A percentile compares a stretch with the other conserved stretches of the same genome.
phyloP scores from a whole-genome alignment of 2,888 invertebrate species.

The Lithophane semibrunnea region DNA sequence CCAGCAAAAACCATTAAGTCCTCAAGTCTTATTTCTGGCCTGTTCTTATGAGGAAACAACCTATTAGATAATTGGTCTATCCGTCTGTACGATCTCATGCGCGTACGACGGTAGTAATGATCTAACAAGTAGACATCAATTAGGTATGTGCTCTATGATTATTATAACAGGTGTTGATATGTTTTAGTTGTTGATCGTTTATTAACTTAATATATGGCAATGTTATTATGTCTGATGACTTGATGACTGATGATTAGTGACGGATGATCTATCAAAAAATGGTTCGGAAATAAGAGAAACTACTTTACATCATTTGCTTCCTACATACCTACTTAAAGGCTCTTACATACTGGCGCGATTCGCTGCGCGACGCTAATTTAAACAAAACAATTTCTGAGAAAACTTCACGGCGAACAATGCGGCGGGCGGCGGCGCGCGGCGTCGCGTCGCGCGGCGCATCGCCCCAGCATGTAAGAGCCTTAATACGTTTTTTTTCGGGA shows the following conservation, averaged over 20 bases:
- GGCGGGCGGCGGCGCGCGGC: too few relatives aligned
- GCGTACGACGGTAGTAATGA: constrained; percentile 35
- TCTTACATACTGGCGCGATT: too few relatives aligned
- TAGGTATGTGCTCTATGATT: constrained; percentile 9
- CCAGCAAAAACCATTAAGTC: not conserved
- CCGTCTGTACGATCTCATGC: constrained; percentile 33
- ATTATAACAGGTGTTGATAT: constrained; percentile 27
- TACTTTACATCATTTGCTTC: not conserved
- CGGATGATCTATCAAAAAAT: not conserved
- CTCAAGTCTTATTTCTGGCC: constrained; percentile 25
- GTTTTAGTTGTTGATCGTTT: constrained; percentile 20
- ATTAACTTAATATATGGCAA: not conserved
- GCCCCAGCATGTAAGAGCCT: too few relatives aligned
- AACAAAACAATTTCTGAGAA: too few relatives aligned
- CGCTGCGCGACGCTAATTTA: too few relatives aligned
- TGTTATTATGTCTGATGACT: too few relatives aligned
- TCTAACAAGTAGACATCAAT: constrained; percentile 12
- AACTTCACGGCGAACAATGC: too few relatives aligned
- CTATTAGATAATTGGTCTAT: constrained; percentile 70
- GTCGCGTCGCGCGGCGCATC: too few relatives aligned
- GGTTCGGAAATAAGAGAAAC: not conserved
- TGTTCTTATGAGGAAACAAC: constrained; percentile 66
- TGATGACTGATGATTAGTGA: too few relatives aligned
- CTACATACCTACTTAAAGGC: not conserved
- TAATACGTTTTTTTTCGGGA: not conserved